Evolutionary conservation across 2,113 vertebrate species (phyloP).

Genomic region (Gorsachius goisagi): DNA sequence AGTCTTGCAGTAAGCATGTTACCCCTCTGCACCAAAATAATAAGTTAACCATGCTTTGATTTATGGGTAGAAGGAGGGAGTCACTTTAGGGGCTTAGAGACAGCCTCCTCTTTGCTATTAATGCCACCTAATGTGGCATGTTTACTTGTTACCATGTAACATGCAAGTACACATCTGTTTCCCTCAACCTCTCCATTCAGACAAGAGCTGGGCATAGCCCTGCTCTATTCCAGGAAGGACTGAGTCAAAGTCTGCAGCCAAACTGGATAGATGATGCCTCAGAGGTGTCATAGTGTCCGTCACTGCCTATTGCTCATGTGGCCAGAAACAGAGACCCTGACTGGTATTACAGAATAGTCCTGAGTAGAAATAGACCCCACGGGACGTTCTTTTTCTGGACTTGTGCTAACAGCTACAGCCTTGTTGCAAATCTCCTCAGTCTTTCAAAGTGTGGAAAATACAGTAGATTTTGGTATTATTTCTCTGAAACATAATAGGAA

Average conservation of each 20-base stretch:
- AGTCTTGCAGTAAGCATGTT: background rate
- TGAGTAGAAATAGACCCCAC: background rate
- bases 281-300: background rate
- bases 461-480: background rate
- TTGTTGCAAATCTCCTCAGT: background rate
- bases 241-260: background rate
- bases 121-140: background rate
- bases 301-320: background rate
- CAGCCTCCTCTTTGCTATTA: background rate
- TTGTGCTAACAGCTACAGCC: background rate
- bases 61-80: background rate
- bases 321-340: background rate
- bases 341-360: background rate
- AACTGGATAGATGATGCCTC: background rate
- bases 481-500: background rate
- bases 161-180: background rate
- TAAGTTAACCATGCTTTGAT: background rate
- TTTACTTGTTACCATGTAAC: background rate
- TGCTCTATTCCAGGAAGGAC: background rate
- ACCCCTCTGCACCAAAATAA: background rate
- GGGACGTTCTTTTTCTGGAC: background rate
- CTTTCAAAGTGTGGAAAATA: background rate
- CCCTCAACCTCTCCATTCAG: background rate
- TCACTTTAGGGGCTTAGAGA: background rate
- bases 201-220: background rate